Evolutionary conservation across 2,888 invertebrate species (phyloP).

Genomic region (Deladenus siricidicola): DNA sequence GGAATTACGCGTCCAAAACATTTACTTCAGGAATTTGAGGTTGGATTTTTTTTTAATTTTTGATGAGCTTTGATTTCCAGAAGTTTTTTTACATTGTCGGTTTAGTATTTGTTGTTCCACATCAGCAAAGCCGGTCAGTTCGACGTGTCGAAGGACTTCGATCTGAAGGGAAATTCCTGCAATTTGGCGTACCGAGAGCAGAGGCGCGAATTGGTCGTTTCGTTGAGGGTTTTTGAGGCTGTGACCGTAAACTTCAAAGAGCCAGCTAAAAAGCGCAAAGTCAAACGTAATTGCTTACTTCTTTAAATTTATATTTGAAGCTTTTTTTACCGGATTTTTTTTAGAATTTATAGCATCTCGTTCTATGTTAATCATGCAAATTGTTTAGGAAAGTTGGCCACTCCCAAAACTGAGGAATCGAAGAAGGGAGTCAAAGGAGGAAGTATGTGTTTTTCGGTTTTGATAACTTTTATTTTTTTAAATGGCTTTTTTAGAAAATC

Average conservation of each 20-base stretch:
- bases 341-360: no score
- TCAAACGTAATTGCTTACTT: neutral
- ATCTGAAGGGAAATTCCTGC: neutral
- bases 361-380: no score
- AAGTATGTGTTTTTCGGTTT: neutral
- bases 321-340: no score
- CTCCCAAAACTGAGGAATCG: no score
- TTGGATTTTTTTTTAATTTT: no score
- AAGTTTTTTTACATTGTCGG: neutral
- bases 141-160: neutral
- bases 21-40: constrained; percentile 17
- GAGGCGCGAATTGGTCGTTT: neutral
- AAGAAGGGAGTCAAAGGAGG: no score
- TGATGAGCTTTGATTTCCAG: neutral
- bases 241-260: neutral
- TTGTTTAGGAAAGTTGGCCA: no score
- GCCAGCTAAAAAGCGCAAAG: neutral
- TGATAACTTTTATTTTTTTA: neutral
- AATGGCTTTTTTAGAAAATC: neutral
- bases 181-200: neutral
- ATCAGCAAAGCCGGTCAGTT: neutral
- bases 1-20: constrained; percentile 18
- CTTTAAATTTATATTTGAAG: no score
- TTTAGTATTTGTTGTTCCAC: neutral
- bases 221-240: neutral